Evolutionary conservation across 2,797 vertebrate species (phyloP).

Genomic region (Pipistrellus pipistrellus): DNA sequence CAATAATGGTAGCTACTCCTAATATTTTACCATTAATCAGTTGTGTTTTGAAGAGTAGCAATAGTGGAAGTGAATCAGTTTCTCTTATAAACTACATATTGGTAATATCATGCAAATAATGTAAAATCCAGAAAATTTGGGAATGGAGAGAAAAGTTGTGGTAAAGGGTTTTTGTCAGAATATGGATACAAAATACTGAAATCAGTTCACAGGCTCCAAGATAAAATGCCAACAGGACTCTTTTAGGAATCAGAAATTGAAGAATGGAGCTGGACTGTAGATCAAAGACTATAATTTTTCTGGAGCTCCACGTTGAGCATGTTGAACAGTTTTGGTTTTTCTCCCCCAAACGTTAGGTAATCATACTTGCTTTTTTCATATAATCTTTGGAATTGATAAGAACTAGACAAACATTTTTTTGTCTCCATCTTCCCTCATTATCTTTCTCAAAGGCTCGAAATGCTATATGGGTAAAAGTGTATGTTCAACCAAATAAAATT

Average conservation of each 20-base stretch:
- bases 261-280: neutral
- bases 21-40: neutral
- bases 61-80: neutral
- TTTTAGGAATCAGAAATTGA: slow-evolving; percentile 30
- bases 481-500: neutral
- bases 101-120: neutral
- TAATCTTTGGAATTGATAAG: neutral
- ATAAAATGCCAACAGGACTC: neutral
- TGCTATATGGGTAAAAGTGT: neutral
- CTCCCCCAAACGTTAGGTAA: neutral
- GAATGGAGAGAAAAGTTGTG: neutral
- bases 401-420: neutral
- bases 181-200: neutral
- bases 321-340: neutral
- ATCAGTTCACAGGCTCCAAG: neutral
- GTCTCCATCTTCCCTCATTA: neutral
- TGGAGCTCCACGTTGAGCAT: neutral
- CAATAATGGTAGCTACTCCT: neutral
- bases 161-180: slow-evolving; percentile 32
- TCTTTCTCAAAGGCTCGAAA: neutral
- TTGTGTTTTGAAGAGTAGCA: neutral
- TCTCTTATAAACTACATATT: neutral
- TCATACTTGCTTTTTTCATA: neutral
- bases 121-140: neutral
- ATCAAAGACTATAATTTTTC: slow-evolving; percentile 38